Evolutionary conservation across 2,888 invertebrate species (phyloP).

Genomic region (Epinotia ramella): DNA sequence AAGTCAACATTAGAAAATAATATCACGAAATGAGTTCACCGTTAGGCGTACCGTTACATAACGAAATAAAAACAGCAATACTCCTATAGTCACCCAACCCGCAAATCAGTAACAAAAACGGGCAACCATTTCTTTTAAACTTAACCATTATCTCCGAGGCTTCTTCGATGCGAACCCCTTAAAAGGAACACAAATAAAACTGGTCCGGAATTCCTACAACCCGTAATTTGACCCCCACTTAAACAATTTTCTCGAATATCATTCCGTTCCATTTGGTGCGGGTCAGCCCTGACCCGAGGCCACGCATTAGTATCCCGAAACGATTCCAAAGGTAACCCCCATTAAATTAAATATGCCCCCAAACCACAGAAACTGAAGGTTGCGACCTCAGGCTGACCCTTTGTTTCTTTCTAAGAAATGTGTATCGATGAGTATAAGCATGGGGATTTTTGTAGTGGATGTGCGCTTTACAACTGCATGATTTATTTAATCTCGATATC

Average conservation of each 20-base stretch:
- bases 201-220: conserved; percentile 66
- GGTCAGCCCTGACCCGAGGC: conserved; percentile 78
- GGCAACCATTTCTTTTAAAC: conserved; percentile 19
- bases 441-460: conserved; percentile 15
- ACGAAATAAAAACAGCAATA: conserved; percentile 2
- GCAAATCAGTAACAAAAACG: conserved; percentile 21
- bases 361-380: conserved; percentile 73
- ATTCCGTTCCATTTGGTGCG: conserved; percentile 73
- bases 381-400: conserved; percentile 66
- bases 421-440: conserved; percentile 14
- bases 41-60: conserved; percentile 14
- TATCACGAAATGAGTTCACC: background rate
- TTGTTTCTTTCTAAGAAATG: conserved; percentile 61
- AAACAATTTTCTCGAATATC: conserved; percentile 83
- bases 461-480: background rate
- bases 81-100: background rate
- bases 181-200: conserved; percentile 65
- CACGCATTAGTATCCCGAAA: conserved; percentile 76
- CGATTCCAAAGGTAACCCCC: conserved; percentile 75
- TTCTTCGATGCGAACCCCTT: conserved; percentile 44
- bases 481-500: background rate
- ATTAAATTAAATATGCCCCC: conserved; percentile 82
- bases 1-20: background rate
- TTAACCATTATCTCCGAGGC: conserved; percentile 16
- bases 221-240: conserved; percentile 81